Evolutionary conservation across 1,140 invertebrate species (phyloP), one percentile per base, ranked within the genome.

Genomic region (Zaprionus ornatus): DNA sequence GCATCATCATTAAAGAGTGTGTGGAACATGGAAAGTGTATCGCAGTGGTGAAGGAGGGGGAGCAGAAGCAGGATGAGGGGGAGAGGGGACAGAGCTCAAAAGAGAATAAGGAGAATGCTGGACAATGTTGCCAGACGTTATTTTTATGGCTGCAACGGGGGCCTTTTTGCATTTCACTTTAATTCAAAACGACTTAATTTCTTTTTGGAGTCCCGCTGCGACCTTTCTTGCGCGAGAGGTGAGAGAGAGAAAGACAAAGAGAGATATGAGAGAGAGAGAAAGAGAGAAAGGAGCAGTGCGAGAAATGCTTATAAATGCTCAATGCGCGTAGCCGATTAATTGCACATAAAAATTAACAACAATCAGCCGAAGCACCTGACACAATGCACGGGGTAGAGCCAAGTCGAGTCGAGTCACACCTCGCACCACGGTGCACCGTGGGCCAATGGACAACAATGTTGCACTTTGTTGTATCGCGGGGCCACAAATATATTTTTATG

Each of bases 321-420:
- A 90, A 81, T 90, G 85, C 79, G 79, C 85, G 85, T 79, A 70
- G 81, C 85, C 85, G 82, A 90, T 90, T 88, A 88, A 90, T 88
- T 88, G 84, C 84, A 88, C 81, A 88, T 88, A 88, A 88, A 88
- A 88, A 84, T 88, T 88, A 88, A 88, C 80, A 88, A 88, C 75
- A 85, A 90, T 90, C 80, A 73, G 74, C 57, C 52, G 61, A 27
- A 50, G 52, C 72, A 78, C 80, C 67, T 77, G 72, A 75, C 74
- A 57, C 74, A 57, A 63, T 55, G 61, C 52, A 29, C n/a, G n/a
- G 50, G 27, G 23, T 29, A 32, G 13, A 56, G 35, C 35, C 23
- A 23, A 21, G 40, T 25, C 25, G 19, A 9, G 19, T 19, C 62
- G 25, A 62, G 40, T 4, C 84, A 90, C 84, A 87, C 84, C 80